Evolutionary conservation across 2,113 vertebrate genomes (phyloP), one percentile per base, ranked within the genome.

Genomic region (Limanda limanda): DNA sequence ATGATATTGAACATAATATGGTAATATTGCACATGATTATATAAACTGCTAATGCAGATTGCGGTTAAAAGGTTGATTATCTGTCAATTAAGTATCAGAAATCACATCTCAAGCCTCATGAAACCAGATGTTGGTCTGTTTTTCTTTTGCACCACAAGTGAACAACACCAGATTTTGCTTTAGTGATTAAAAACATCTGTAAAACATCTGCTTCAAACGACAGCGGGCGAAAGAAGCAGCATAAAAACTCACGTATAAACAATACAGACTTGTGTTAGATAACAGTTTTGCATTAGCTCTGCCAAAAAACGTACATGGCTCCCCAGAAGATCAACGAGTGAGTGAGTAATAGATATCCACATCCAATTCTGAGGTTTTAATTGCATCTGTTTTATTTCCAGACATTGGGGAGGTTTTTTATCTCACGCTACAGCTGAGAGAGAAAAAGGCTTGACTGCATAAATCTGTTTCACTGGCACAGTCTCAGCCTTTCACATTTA

Each of bases 401-500:
- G 68, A 76, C 56, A 51, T 47, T 42, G 23, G 57, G 20, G 45
- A 14, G 20, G 4, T 56, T 71, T 62, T 17, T 65, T 17, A 66
- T 71, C 57, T 55, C 1, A 15, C 11, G 4, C 62, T 57, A 20
- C 24, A 23, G 21, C 70, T 47, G 23, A 57, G 40, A 67, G 40
- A 42, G 20, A 63, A 63, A 76, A 31, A 74, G 74, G 68, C 12
- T 67, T 25, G 61, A 73, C 78, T 74, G 79, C 64, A 62, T 81
- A 58, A 56, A 84, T 86, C 82, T 70, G 64, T 76, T 74, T 67
- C 86, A 4, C 73, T 40, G 78, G 57, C 67, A 21, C 78, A 76
- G 80, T 74, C 70, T 83, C 51, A 57, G 76, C 76, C 76, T 61
- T 76, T 73, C 84, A 69, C 84, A 91, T 92, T 90, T 79, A 91